Evolutionary conservation across 2,113 vertebrate genomes (phyloP).

Genomic region (Mionectes macconnelli): DNA sequence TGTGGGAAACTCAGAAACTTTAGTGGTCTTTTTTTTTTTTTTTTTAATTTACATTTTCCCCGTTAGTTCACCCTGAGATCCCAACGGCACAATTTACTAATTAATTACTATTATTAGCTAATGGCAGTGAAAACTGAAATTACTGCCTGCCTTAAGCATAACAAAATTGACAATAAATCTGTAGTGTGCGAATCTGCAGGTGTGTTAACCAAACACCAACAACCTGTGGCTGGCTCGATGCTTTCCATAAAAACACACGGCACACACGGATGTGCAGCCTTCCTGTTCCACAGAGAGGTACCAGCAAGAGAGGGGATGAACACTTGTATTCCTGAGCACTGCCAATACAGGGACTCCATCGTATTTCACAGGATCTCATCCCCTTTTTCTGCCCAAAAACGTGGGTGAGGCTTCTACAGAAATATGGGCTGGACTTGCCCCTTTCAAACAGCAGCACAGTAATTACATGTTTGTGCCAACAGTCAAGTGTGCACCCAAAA

Average conservation of each 20-base stretch:
- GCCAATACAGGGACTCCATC: background rate
- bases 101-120: constrained; percentile 83
- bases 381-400: background rate
- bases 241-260: background rate
- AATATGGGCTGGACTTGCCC: background rate
- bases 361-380: background rate
- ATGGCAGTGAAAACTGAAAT: constrained; percentile 76
- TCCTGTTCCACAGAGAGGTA: background rate
- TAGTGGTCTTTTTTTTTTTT: constrained; percentile 42
- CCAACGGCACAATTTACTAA: constrained; percentile 73
- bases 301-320: background rate
- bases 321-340: background rate
- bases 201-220: background rate
- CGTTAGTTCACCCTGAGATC: constrained; percentile 74
- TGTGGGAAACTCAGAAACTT: constrained; percentile 61
- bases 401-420: background rate
- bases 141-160: constrained; percentile 75
- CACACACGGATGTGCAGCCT: background rate
- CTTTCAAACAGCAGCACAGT: background rate
- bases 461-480: background rate
- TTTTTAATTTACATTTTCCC: constrained; percentile 70
- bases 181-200: constrained; percentile 36
- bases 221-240: background rate
- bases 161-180: constrained; percentile 71
- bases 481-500: background rate